Conservation (phyloP, 2,113 vertebrate species). For the Typhlomys cinereus region DNA sequence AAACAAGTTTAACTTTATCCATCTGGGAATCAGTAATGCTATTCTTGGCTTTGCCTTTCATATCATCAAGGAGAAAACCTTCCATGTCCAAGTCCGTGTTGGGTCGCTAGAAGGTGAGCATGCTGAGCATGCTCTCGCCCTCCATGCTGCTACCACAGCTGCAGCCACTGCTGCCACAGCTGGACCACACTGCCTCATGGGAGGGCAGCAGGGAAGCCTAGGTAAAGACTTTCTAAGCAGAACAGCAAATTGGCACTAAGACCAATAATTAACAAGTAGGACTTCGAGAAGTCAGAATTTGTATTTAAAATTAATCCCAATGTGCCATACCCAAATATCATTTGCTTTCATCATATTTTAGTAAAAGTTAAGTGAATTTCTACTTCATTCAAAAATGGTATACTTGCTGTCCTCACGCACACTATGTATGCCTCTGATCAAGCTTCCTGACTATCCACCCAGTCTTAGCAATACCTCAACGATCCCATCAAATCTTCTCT, state of each 20-base stretch:
- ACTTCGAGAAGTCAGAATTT: too few species aligned
- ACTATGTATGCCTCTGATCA: not conserved
- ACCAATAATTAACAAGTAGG: too few species aligned
- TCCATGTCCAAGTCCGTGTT: too few species aligned
- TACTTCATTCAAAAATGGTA: not conserved
- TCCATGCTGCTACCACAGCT: too few species aligned
- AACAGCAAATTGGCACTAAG: too few species aligned
- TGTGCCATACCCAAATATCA: not conserved
- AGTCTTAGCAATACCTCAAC: not conserved
- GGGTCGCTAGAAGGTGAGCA: too few species aligned
- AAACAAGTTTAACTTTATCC: slow-evolving; percentile 93
- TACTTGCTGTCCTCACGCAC: not conserved
- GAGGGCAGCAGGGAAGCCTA: too few species aligned
- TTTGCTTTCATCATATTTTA: not conserved
- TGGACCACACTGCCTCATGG: too few species aligned
- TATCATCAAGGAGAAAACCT: slow-evolving; percentile 94
- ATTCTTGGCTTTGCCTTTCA: slow-evolving; percentile 92
- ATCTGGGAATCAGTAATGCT: slow-evolving; percentile 95
- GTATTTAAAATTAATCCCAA: not conserved
- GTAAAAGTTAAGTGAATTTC: too few species aligned
- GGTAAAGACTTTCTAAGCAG: too few species aligned
- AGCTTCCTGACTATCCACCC: not conserved
- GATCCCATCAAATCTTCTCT: not conserved
- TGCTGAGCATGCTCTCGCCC: too few species aligned
- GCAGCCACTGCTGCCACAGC: too few species aligned